Evolutionary conservation across 2,888 invertebrate species (phyloP).

Genomic region (Eupithecia exiguata): DNA sequence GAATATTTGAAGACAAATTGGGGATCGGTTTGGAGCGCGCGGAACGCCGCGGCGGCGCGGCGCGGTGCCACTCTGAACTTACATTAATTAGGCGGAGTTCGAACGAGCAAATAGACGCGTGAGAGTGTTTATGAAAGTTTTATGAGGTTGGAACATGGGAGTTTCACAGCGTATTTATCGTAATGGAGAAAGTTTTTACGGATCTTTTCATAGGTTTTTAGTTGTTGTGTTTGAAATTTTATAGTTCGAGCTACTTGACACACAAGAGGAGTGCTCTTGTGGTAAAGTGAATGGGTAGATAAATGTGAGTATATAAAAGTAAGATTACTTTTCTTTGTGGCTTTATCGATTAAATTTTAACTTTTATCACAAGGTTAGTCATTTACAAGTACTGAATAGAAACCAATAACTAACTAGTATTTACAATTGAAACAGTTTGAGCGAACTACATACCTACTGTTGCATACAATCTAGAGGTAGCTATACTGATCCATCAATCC

Average conservation of each 20-base stretch:
- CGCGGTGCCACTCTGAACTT: constrained; percentile 31
- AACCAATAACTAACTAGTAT: too few species aligned
- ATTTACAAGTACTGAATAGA: too few species aligned
- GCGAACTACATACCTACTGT: too few species aligned
- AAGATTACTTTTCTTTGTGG: too few species aligned
- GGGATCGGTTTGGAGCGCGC: constrained; percentile 19
- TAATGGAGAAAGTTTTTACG: neutral
- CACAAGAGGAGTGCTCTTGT: too few species aligned
- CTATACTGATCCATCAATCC: too few species aligned
- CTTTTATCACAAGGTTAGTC: too few species aligned
- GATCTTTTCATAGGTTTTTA: neutral
- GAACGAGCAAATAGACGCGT: constrained; percentile 12
- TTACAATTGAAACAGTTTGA: too few species aligned
- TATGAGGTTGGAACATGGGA: constrained; percentile 27
- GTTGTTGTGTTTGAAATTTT: neutral
- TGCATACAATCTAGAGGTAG: too few species aligned
- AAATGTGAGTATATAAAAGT: too few species aligned
- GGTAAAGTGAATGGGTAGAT: neutral
- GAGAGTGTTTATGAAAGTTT: constrained; percentile 32
- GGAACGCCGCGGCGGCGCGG: constrained; percentile 12
- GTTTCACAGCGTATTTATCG: constrained; percentile 9
- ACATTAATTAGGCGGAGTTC: constrained; percentile 39
- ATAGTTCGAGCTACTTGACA: neutral
- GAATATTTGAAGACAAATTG: constrained; percentile 27
- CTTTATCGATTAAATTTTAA: too few species aligned